phyloP scores from a whole-genome alignment of 2,113 vertebrate species.

The Condylura cristata region DNA sequence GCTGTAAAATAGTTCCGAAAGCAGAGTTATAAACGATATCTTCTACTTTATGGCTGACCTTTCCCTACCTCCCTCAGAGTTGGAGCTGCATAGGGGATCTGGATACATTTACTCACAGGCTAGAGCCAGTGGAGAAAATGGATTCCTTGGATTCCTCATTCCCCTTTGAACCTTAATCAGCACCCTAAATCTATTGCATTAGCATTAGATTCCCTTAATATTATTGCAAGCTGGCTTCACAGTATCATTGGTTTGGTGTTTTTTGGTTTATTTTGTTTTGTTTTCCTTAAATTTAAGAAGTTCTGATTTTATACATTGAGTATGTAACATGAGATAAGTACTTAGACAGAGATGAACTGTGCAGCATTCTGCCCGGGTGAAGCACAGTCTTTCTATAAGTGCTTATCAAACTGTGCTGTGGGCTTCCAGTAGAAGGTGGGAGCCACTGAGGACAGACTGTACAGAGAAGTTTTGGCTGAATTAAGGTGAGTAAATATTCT shows the following conservation, averaged over 20 bases:
- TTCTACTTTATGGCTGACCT: background rate
- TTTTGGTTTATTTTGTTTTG: too few species aligned
- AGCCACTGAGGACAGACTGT: background rate
- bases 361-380: background rate
- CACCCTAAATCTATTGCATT: background rate
- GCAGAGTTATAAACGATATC: background rate
- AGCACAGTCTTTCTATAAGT: background rate
- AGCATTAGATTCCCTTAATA: background rate
- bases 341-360: background rate
- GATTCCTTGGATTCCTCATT: background rate
- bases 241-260: background rate
- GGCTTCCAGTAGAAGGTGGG: background rate
- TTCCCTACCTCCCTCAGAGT: background rate
- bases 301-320: background rate
- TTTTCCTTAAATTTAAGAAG: background rate
- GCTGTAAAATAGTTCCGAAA: background rate
- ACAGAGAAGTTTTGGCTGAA: background rate
- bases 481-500: background rate
- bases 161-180: background rate
- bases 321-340: background rate
- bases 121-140: background rate
- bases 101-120: background rate
- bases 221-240: background rate
- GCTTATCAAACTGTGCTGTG: background rate
- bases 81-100: background rate